Evolutionary conservation across 2,888 invertebrate genomes (phyloP).

Genomic region (Diplolepis rosae): DNA sequence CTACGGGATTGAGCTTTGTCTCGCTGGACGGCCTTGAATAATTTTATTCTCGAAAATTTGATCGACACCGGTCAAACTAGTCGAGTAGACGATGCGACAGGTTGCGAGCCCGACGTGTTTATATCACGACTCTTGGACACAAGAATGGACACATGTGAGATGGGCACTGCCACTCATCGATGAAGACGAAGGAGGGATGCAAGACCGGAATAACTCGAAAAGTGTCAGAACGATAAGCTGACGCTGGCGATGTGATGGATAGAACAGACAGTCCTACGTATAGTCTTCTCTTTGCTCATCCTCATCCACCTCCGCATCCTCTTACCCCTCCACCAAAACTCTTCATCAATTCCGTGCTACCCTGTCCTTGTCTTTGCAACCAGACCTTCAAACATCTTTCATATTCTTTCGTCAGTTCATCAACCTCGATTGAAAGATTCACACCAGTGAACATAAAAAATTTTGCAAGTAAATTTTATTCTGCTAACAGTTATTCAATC

Average conservation of each 20-base stretch:
- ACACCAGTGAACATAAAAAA: too few species aligned
- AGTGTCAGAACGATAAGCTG: constrained; percentile 74
- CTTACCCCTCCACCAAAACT: constrained; percentile 35
- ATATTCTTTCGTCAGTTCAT: constrained; percentile 7
- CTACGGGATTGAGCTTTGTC: constrained; percentile 57
- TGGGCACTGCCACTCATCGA: constrained; percentile 39
- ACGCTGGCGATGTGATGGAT: constrained; percentile 72
- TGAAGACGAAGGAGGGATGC: constrained; percentile 50
- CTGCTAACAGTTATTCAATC: too few species aligned
- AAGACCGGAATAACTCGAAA: constrained; percentile 72
- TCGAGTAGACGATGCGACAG: constrained; percentile 57
- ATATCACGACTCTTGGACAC: constrained; percentile 37
- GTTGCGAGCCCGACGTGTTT: constrained; percentile 20
- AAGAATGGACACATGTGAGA: constrained; percentile 35
- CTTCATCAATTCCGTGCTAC: constrained; percentile 41
- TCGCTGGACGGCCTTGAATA: constrained; percentile 64
- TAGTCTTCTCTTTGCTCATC: constrained; percentile 52
- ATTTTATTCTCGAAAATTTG: constrained; percentile 69
- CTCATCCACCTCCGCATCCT: constrained; percentile 41
- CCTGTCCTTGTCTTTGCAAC: constrained; percentile 38
- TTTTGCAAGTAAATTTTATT: too few species aligned
- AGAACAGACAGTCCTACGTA: constrained; percentile 58
- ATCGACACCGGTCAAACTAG: constrained; percentile 72
- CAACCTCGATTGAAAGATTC: constrained; percentile 15
- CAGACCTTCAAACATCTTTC: not conserved